Evolutionary conservation across 2,113 vertebrate species (phyloP), one percentile per base, ranked within the genome.

Genomic region (Brienomyrus longianalis): DNA sequence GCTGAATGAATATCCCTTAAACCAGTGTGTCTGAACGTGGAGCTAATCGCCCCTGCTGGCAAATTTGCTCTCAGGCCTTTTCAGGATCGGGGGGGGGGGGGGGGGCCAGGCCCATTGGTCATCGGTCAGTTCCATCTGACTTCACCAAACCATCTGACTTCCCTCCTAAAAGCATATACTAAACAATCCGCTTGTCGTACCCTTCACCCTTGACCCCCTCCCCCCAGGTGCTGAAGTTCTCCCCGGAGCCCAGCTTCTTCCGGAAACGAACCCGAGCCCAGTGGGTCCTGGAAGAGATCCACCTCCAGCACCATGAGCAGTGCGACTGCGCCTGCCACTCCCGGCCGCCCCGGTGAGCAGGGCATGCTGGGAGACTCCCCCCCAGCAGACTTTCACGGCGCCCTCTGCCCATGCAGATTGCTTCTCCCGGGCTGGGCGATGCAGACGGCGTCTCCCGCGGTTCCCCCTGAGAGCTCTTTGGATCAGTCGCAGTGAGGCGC

Each of bases 291-390:
- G 94, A 97, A 7, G 97, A 99, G 92, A 97, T 99, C 94, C 97
- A 97, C 85, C 93, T 99, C 94, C 96, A 97, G 27, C 98, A 99
- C 92, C 98, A 99, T 2, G 98, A 99, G 92, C 96, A 93, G 17
- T 99, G 98, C 17, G 97, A 99, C 92, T 99, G 98, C 86, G 91
- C 95, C 90, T 99, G 98, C 96, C 97, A 96, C 90, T 96, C 96
- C 90, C 96, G 96, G 90, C 97, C 97, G 52, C 98, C 98, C 0
- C 98, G 98, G 96, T 99, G 97, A 97, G 91, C 87, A 0, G 52
- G 10, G 0, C 0, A 88, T 86, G 66, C 59, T 88, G 70, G 66
- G 89, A 90, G 86, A 83, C 45, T 4, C 45, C 83, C 83, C 43
- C 52, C 5, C 86, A 51, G 39, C 50, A 70, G 27, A 35, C 77